Conservation (phyloP, 2,888 invertebrate genomes). For the Drosophila robusta region DNA sequence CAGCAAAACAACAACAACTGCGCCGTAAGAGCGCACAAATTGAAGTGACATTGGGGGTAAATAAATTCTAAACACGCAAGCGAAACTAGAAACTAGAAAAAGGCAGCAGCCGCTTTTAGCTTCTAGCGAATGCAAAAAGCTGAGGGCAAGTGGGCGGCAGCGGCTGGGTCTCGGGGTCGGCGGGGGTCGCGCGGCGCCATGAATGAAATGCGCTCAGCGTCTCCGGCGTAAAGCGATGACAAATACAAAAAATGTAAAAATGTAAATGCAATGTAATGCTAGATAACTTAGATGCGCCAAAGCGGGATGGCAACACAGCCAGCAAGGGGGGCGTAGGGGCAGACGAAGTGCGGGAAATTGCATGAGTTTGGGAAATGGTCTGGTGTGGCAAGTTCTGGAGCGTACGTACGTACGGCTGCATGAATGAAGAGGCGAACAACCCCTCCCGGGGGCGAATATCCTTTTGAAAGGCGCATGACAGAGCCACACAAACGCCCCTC, state of each 20-base stretch:
- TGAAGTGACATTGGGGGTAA: constrained; percentile 63
- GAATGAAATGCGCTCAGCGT: constrained; percentile 72
- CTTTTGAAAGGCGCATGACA: constrained; percentile 23
- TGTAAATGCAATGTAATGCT: constrained; percentile 26
- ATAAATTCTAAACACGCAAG: constrained; percentile 45
- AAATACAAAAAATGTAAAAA: constrained; percentile 6
- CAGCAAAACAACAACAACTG: constrained; percentile 12
- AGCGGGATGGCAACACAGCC: constrained; percentile 9
- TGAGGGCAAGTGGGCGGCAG: constrained; percentile 9
- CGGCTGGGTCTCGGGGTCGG: constrained; percentile 9
- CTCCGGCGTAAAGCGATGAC: constrained; percentile 6
- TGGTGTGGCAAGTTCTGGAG: not conserved
- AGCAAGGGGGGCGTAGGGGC: not conserved
- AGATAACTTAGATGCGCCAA: constrained; percentile 30
- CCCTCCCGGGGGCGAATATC: constrained; percentile 41
- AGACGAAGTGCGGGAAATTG: constrained; percentile 22
- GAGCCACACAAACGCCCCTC: not conserved
- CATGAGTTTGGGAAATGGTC: constrained; percentile 46
- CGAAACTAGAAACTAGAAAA: constrained; percentile 35
- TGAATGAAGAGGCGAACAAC: constrained; percentile 64
- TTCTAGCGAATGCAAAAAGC: not conserved
- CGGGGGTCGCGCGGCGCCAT: constrained; percentile 38
- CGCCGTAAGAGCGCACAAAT: constrained; percentile 16
- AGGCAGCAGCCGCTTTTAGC: constrained; percentile 1
- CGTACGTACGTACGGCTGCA: constrained; percentile 23